Evolutionary conservation across 2,888 invertebrate species (phyloP).

Genomic region (Syrphus vitripennis): DNA sequence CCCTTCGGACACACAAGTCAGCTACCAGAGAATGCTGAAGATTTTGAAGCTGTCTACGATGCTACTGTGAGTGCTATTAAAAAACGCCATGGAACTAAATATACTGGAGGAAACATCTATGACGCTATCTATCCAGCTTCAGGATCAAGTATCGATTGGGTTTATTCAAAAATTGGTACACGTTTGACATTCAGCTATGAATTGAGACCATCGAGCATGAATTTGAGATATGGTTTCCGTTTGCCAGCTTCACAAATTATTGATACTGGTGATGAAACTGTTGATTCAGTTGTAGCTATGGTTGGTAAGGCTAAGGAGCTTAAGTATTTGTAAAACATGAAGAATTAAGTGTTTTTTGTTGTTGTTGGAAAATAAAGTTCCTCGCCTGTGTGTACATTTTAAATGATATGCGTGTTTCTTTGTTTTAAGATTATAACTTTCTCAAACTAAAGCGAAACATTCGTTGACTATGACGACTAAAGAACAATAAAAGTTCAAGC

Average conservation of each 20-base stretch:
- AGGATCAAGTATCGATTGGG: constrained; percentile 86
- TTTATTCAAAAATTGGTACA: constrained; percentile 82
- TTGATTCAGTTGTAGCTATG: constrained; percentile 82
- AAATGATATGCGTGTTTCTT: neutral
- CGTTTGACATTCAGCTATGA: constrained; percentile 85
- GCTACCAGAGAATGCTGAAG: constrained; percentile 82
- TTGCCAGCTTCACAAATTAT: constrained; percentile 85
- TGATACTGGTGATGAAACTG: constrained; percentile 85
- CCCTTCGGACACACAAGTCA: constrained; percentile 84
- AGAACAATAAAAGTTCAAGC: too few species aligned
- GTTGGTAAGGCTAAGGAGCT: constrained; percentile 81
- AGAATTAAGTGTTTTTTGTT: neutral
- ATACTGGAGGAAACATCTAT: constrained; percentile 81
- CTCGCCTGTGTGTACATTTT: neutral
- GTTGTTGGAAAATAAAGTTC: constrained; percentile 5
- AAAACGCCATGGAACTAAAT: constrained; percentile 80
- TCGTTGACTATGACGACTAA: too few species aligned
- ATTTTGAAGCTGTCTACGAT: constrained; percentile 80
- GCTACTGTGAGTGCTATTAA: constrained; percentile 76
- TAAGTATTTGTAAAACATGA: constrained; percentile 76
- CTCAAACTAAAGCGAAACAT: too few species aligned
- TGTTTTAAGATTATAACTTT: too few species aligned
- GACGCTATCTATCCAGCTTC: constrained; percentile 82
- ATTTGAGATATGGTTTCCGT: constrained; percentile 83
- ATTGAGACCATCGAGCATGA: constrained; percentile 79